These are phyloP conservation scores for Cordylochernes scorpioides DNA, from an alignment of 2,888 invertebrate genomes.

Conservation along the genomic window DNA sequence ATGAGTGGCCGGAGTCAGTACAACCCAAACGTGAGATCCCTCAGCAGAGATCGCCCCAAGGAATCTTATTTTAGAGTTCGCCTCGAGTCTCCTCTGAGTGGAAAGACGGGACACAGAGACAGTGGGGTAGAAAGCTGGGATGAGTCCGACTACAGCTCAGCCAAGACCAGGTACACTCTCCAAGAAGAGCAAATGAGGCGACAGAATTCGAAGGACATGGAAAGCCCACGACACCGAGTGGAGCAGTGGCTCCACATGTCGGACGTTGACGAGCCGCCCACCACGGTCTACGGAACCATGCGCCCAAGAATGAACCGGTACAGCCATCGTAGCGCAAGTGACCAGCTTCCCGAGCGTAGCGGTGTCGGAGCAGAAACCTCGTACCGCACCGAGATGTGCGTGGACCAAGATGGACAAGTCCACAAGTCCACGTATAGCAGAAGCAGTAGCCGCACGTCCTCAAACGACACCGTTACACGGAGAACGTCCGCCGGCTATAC, in stretches of 20 bases:
- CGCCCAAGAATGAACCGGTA: constrained; percentile 8
- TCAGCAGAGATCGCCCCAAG: constrained; percentile 9
- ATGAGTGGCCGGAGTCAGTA: constrained; percentile 5
- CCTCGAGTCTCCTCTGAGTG: constrained; percentile 6
- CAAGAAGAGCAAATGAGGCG: too few species aligned
- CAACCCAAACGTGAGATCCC: constrained; percentile 8
- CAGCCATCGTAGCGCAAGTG: constrained; percentile 9
- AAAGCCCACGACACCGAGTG: constrained; percentile 10
- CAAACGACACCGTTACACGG: constrained; percentile 3
- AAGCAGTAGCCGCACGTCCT: constrained; percentile 2
- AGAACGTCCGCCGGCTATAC: constrained; percentile 3
- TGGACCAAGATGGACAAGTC: constrained; percentile 3
- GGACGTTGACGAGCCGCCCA: constrained; percentile 1
- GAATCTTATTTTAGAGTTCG: constrained; percentile 11
- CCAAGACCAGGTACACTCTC: neutral
- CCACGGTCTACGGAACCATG: constrained; percentile 10
- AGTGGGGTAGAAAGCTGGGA: constrained; percentile 11
- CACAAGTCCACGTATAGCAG: constrained; percentile 9
- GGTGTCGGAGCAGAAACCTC: constrained; percentile 3
- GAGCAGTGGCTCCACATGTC: constrained; percentile 14
- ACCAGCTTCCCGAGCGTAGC: constrained; percentile 5
- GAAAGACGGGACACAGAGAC: constrained; percentile 1
- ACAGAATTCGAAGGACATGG: constrained; percentile 1
- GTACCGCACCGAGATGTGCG: constrained; percentile 3
- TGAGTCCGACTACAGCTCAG: constrained; percentile 4